A percentile compares a stretch with the other conserved stretches of the same genome.
Evolutionary conservation across 2,888 invertebrate genomes (phyloP).

Genomic region (Patella ulyssiponensis): DNA sequence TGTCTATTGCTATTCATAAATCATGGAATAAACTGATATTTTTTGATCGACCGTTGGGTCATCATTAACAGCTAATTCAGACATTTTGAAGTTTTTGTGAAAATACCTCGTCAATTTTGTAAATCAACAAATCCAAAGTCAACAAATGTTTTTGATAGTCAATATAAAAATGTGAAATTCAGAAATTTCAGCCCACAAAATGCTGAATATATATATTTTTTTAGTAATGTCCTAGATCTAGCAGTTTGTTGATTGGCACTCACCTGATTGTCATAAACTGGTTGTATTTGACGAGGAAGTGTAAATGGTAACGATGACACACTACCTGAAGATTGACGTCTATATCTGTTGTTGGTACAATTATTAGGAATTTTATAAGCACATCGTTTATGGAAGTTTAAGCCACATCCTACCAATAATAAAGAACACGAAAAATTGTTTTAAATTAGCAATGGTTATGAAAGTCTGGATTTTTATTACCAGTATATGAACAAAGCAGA

Average conservation of each 20-base stretch:
- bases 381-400: slow-evolving; percentile 98
- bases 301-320: slow-evolving; percentile 41
- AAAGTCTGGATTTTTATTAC: no score
- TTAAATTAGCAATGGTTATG: no score
- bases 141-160: no score
- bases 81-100: no score
- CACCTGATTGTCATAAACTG: slow-evolving; percentile 38
- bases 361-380: slow-evolving; percentile 96
- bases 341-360: slow-evolving; percentile 80
- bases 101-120: no score
- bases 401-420: slow-evolving; percentile 86
- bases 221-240: not conserved
- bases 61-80: no score
- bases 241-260: not conserved
- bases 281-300: slow-evolving; percentile 43
- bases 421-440: not conserved
- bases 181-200: no score
- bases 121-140: no score
- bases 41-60: no score
- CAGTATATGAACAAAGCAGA: no score
- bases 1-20: not conserved
- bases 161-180: no score
- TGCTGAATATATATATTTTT: not conserved
- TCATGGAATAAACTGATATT: not conserved
- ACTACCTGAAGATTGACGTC: slow-evolving; percentile 71